Percentiles rank a stretch among this genome's conserved stretches.
phyloP scores from a whole-genome alignment of 2,797 vertebrate species.

The Arctocebus calabarensis region DNA sequence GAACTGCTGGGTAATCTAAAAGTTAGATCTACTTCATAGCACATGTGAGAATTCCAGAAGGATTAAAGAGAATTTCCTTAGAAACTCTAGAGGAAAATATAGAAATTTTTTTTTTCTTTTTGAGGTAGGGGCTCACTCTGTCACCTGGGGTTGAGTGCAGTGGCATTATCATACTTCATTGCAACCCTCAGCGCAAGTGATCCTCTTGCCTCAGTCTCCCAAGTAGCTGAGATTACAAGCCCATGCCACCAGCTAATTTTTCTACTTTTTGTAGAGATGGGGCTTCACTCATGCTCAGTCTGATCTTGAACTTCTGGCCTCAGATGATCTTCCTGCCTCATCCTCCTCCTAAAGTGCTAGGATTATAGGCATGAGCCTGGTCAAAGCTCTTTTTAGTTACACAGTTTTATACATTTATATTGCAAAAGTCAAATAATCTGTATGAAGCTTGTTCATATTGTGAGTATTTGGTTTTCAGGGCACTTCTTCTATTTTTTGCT shows the following conservation, averaged over 20 bases:
- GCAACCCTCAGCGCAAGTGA: no score
- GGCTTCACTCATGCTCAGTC: no score
- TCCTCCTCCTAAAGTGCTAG: not conserved
- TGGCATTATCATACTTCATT: no score
- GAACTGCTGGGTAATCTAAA: not conserved
- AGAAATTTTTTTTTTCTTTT: not conserved
- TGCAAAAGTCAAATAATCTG: slow-evolving; percentile 15
- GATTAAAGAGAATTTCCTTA: not conserved
- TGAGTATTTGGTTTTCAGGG: not conserved
- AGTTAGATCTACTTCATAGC: not conserved
- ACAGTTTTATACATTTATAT: not conserved
- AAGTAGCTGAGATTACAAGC: no score
- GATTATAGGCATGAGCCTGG: not conserved
- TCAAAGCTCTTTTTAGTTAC: not conserved
- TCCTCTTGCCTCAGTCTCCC: no score
- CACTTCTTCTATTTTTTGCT: not conserved
- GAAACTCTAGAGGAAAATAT: slow-evolving; percentile 25
- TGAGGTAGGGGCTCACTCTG: not conserved
- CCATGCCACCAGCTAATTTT: no score
- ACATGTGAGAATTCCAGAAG: not conserved
- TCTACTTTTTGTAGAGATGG: not conserved
- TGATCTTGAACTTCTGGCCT: no score
- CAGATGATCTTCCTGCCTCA: not conserved
- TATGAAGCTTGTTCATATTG: not conserved
- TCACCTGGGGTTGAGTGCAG: no score